These are phyloP conservation scores for Drosophila percnosoma DNA, from an alignment of 2,888 invertebrate species.

Conservation along the genomic window DNA sequence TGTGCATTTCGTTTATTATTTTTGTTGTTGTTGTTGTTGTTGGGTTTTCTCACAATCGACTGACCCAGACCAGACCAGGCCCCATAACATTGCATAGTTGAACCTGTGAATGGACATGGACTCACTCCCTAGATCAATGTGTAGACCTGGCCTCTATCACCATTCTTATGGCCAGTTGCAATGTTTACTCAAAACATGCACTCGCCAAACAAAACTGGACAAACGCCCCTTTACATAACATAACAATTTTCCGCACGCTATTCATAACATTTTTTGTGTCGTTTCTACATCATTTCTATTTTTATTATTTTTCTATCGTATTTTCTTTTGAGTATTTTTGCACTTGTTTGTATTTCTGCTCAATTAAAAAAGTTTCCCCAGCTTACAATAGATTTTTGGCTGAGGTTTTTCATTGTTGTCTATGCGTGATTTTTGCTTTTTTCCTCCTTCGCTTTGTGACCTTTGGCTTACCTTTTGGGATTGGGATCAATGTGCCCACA, in stretches of 20 bases:
- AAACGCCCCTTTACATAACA: constrained; percentile 60
- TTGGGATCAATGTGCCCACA: constrained; percentile 70
- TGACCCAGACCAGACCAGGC: constrained; percentile 36
- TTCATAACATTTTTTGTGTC: constrained; percentile 25
- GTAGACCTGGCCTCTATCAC: constrained; percentile 1
- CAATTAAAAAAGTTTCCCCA: constrained; percentile 70
- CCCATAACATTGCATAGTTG: constrained; percentile 23
- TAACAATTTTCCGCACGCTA: constrained; percentile 36
- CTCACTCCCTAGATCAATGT: constrained; percentile 44
- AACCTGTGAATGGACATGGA: constrained; percentile 47
- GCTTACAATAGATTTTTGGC: constrained; percentile 16
- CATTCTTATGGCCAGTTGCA: constrained; percentile 35
- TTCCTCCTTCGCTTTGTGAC: constrained; percentile 45
- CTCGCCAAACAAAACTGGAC: constrained; percentile 60
- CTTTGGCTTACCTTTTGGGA: constrained; percentile 50
- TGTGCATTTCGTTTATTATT: constrained; percentile 47
- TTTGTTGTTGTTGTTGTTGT: not conserved
- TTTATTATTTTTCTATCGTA: constrained; percentile 7
- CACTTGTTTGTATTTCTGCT: constrained; percentile 80
- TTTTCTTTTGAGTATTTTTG: constrained; percentile 52
- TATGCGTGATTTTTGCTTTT: constrained; percentile 70
- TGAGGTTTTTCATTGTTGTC: constrained; percentile 46
- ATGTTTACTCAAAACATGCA: constrained; percentile 74
- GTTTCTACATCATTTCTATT: constrained; percentile 11
- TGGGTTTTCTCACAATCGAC: constrained; percentile 23